Base-by-base conservation (phyloP, 2,113 vertebrate genomes). In the Callorhinus ursinus region DNA sequence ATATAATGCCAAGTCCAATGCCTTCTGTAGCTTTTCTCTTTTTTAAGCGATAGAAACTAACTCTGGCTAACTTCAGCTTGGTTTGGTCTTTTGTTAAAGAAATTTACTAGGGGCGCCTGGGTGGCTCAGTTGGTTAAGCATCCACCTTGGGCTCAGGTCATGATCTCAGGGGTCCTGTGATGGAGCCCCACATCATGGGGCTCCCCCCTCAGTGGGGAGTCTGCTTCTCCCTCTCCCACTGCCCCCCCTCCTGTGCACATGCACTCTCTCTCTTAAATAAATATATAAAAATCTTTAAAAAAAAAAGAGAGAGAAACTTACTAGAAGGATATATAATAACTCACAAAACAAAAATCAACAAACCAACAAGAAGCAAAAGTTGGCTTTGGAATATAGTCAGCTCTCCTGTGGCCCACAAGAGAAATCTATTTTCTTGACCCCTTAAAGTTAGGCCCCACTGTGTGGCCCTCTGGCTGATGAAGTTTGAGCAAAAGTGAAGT, bases 331-430 rank as follows among this genome's bases (percentile, higher is more conserved):
- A 83, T 82, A 42, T 69, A 14, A 13, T 71, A 39, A 74, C 28
- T 69, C 46, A 28, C 5, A 59, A 71, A 72, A 90, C 22, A 36
- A 69, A 97, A 85, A 63, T 24, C 21, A 74, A 53, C 71, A 42
- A 88, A 46, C 72, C 72, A 46, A 59, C n/a, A 87, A 72, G 65
- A 92, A 36, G 14, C 31, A 86, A 74, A 89, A 72, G 3, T 9
- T 49, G 49, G 19, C 14, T 92, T 82, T 55, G 24, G 28, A 55
- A 90, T 28, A 42, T 36, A 26, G n/a, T 12, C 7, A 4, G 55
- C 1, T 55, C 42, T 46, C 36, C 14, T 0, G 10, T 24, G 24
- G 33, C 4, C 19, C 39, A n/a, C 2, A 1, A 36, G 6, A 76
- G 14, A 11, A 15, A 28, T n/a, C 7, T 11, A 2, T 15, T 67